Evolutionary conservation across 2,888 invertebrate genomes (phyloP).

Genomic region (Tipula unca): DNA sequence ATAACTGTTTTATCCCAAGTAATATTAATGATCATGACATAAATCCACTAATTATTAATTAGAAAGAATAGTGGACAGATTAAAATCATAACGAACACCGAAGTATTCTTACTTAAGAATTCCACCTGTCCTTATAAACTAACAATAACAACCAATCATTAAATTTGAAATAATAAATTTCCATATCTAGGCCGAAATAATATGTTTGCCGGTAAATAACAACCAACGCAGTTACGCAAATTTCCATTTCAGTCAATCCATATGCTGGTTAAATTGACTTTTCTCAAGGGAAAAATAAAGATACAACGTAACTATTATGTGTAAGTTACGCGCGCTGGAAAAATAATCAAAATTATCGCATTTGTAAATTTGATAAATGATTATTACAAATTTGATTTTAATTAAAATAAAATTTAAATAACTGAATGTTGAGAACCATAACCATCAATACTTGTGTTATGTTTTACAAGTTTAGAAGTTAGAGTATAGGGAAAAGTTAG

Average conservation of each 20-base stretch:
- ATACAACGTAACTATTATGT: background rate
- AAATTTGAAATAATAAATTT: too few relatives aligned
- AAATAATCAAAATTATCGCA: background rate
- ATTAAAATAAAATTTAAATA: conserved; percentile 1
- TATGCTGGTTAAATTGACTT: background rate
- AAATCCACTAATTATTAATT: too few relatives aligned
- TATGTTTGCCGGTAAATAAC: too few relatives aligned
- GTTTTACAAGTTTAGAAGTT: background rate
- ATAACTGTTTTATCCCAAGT: too few relatives aligned
- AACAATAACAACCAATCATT: too few relatives aligned
- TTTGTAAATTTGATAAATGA: background rate
- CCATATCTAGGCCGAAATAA: background rate
- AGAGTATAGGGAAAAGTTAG: background rate
- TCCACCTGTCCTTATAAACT: too few relatives aligned
- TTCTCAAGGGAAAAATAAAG: background rate
- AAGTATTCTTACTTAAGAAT: too few relatives aligned
- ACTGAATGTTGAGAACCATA: background rate
- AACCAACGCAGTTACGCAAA: background rate
- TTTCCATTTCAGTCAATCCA: background rate
- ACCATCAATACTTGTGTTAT: background rate
- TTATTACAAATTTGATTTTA: background rate
- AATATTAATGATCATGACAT: too few relatives aligned
- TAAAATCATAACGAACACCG: too few relatives aligned
- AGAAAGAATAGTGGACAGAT: too few relatives aligned
- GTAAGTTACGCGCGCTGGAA: background rate